Base-by-base conservation (phyloP, 2,888 invertebrate genomes). In the Lissocephala sabroskyi region DNA sequence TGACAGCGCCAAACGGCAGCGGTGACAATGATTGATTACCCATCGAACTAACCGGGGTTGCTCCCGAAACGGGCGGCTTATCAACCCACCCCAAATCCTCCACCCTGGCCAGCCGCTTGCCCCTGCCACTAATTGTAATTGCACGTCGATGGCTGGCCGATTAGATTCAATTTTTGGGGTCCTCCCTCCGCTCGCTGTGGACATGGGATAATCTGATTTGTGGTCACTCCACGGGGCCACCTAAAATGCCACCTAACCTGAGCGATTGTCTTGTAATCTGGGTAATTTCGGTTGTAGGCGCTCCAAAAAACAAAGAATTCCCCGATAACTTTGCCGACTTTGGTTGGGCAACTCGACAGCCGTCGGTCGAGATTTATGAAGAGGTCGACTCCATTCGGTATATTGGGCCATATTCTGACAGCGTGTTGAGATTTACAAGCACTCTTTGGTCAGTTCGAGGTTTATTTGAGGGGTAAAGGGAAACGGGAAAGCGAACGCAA, bases 1-100 rank as follows among this genome's bases (percentile, higher is more conserved):
- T 78, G 76, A 79, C 79, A 78, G 65, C n/a, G n/a, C n/a, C n/a
- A n/a, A n/a, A n/a, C n/a, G n/a, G n/a, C 56, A 65, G 65, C 71
- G 76, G 74, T 80, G 79, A 79, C 81, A 79, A 78, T 79, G 79
- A 79, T 79, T 80, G 81, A 79, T 79, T 79, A 79, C 74, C 56
- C 26, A 30, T 41, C 56, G 47, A 44, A 57, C 40, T 58, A 59
- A 46, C 47, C 52, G 59, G 54, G 51, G 53, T 57, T 59, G 56
- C 59, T n/a, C n/a, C n/a, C n/a, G n/a, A n/a, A n/a, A 55, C 66
- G 57, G 56, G 44, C 46, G 33, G 14, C 29, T 17, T 16, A 10
- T 3, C 6, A 16, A 17, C 41, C 29, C 7, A 36, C 41, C n/a
- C 18, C 10, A 16, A 33, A 23, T 42, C 44, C 11, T 26, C 35